Evolutionary conservation across 2,797 vertebrate species (phyloP), one percentile per base, ranked within the genome.

Genomic region (Euthynnus affinis): DNA sequence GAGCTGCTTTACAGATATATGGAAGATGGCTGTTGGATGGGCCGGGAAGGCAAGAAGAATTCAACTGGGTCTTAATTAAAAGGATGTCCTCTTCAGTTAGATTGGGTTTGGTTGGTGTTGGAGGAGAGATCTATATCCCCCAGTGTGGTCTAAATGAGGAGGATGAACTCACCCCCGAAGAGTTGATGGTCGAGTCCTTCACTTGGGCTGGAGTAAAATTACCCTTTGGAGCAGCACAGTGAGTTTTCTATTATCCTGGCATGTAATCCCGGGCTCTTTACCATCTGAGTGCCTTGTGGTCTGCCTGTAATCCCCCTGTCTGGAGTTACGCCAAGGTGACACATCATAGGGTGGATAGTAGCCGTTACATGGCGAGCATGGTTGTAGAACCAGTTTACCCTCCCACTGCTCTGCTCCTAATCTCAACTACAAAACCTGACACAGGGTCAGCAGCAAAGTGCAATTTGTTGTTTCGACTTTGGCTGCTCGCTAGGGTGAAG

Each of bases 11-110:
- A 69, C 76, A 82, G 71, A 88, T 56, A 77, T 5, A 74, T 71
- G 74, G 68, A 79, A 56, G 83, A 78, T 37, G 78, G 78, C 53
- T 80, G 72, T 53, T 86, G 90, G 87, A 88, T 0, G 56, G 63
- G 53, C 86, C 22, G 71, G 22, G 49, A 78, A 78, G 82, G 83
- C 75, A 76, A 89, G 83, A 76, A 29, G 76, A 92, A 90, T 91
- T 85, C 91, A 91, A 60, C 85, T 89, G 90, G 77, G 84, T 89
- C 84, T 90, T 93, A 89, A 93, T 94, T 92, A 94, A 92, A 87
- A 82, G 69, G 73, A 82, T 65, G 79, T 84, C 78, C 88, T 87
- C 88, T 66, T 27, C 78, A 88, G 84, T 81, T 85, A 89, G 87
- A 86, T 59, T 82, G 80, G 74, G 20, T 56, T 73, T 71, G 72